phyloP scores from a whole-genome alignment of 1,140 invertebrate species.

The Euura saliciscinereae region DNA sequence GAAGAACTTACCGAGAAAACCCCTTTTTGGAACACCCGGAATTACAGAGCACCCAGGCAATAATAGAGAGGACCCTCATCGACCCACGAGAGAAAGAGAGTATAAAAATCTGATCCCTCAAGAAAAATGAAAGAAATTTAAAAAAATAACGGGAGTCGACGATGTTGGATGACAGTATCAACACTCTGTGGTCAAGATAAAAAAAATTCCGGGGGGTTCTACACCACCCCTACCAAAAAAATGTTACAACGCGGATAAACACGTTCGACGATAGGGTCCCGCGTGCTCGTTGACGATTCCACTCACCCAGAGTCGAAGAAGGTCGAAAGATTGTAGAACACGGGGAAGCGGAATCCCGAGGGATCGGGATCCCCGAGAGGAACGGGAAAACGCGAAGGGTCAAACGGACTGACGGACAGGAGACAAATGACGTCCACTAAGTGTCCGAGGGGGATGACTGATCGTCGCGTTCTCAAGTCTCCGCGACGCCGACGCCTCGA shows the following conservation, averaged over 20 bases:
- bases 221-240: too few relatives aligned
- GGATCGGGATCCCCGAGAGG: not conserved
- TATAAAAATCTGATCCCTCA: too few relatives aligned
- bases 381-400: constrained; percentile 1
- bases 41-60: not conserved
- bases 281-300: not conserved
- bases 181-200: too few relatives aligned
- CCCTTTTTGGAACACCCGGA: not conserved
- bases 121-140: too few relatives aligned
- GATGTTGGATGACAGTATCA: too few relatives aligned
- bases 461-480: not conserved
- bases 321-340: not conserved
- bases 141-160: too few relatives aligned
- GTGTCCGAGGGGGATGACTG: constrained; percentile 11
- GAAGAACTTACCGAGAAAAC: constrained; percentile 25
- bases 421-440: constrained; percentile 14
- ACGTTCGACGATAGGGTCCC: too few relatives aligned
- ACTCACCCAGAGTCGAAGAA: not conserved
- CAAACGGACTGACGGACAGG: constrained; percentile 11
- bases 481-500: too few relatives aligned
- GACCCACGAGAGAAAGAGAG: too few relatives aligned
- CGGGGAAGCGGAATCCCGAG: not conserved
- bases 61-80: too few relatives aligned
- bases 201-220: too few relatives aligned
- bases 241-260: too few relatives aligned